These are phyloP conservation scores for Hymenochirus boettgeri DNA, from an alignment of 2,113 vertebrate species.

Conservation along the genomic window DNA sequence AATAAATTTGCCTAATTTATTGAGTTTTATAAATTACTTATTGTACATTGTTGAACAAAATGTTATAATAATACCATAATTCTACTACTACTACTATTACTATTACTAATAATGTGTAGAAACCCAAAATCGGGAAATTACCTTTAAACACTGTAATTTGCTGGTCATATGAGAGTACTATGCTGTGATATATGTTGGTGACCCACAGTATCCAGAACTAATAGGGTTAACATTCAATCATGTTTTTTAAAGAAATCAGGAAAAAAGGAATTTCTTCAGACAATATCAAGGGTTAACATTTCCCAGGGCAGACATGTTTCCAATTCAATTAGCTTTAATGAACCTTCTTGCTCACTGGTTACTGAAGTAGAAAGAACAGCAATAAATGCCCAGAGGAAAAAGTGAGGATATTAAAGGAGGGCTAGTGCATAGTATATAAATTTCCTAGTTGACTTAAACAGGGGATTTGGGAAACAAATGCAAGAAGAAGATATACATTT, in stretches of 20 bases:
- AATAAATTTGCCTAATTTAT: too few relatives aligned
- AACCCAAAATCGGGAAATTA: too few relatives aligned
- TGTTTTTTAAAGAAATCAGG: conserved; percentile 51
- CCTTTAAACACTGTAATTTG: too few relatives aligned
- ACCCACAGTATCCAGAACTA: neutral
- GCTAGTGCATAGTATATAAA: conserved; percentile 81
- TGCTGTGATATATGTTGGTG: neutral
- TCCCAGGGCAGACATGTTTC: conserved; percentile 97
- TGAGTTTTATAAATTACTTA: too few relatives aligned
- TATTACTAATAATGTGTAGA: too few relatives aligned
- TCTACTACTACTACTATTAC: too few relatives aligned
- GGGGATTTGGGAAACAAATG: conserved; percentile 67
- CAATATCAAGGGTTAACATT: conserved; percentile 94
- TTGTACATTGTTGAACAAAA: too few relatives aligned
- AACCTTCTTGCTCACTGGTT: conserved; percentile 94
- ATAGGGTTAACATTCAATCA: conserved; percentile 19
- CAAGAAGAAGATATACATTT: conserved; percentile 37
- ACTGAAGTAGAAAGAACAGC: conserved; percentile 96
- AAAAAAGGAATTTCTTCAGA: conserved; percentile 75
- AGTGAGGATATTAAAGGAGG: conserved; percentile 89
- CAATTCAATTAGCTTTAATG: conserved; percentile 99
- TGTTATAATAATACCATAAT: too few relatives aligned
- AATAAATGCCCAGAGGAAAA: conserved; percentile 94
- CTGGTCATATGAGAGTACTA: too few relatives aligned
- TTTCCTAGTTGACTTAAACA: conserved; percentile 85